Evolutionary conservation across 2,888 invertebrate species (phyloP).

Genomic region (Meganola albula): DNA sequence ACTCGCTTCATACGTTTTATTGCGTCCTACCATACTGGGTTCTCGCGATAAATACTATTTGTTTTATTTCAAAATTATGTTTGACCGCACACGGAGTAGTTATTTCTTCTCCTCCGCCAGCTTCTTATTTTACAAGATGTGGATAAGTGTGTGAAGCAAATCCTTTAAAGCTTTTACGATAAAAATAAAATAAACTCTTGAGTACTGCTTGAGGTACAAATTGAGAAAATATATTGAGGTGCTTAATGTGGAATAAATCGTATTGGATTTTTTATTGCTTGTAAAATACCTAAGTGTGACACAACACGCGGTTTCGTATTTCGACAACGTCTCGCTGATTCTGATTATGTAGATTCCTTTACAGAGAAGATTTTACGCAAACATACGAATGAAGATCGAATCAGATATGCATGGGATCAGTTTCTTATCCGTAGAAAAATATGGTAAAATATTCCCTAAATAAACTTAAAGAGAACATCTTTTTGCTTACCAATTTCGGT

Average conservation of each 20-base stretch:
- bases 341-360: conserved; percentile 68
- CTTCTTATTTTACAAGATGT: conserved; percentile 24
- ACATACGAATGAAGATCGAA: conserved; percentile 66
- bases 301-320: conserved; percentile 51
- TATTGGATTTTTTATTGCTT: conserved; percentile 19
- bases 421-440: conserved; percentile 57
- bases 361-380: conserved; percentile 63
- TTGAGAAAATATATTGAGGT: no score
- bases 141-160: conserved; percentile 17
- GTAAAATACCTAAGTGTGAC: conserved; percentile 28
- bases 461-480: conserved; percentile 46
- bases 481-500: conserved; percentile 24
- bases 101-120: no score
- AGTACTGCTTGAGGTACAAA: no score
- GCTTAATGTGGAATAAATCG: no score
- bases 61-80: conserved; percentile 41
- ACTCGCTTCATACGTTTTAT: conserved; percentile 72
- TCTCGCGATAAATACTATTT: conserved; percentile 51
- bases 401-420: conserved; percentile 70
- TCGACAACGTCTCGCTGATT: conserved; percentile 58
- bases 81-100: conserved; percentile 22
- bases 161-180: conserved; percentile 12
- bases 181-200: no score
- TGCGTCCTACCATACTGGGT: conserved; percentile 59
- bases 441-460: conserved; percentile 52